Evolutionary conservation across 2,888 invertebrate genomes (phyloP), one percentile per base, ranked within the genome.

Genomic region (Brenthis daphne): DNA sequence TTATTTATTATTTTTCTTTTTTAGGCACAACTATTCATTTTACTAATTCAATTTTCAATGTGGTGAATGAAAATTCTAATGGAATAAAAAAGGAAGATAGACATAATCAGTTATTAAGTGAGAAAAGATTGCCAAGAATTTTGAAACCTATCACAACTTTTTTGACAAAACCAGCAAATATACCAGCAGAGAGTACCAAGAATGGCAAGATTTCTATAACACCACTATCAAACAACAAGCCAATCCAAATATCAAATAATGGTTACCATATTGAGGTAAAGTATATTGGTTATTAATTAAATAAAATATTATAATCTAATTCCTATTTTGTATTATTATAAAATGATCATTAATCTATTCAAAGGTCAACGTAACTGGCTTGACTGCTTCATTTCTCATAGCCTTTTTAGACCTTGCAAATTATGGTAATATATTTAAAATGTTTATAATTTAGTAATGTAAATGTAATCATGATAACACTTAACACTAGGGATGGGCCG

Each of bases 21-120:
- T 33, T 70, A 90, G 90, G 73, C 16, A 85, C 82, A 73, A 78
- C 78, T 66, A 75, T 80, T 16, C 82, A 83, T 74, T 20, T 48
- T 37, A 50, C 29, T 51, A 87, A 87, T 78, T 79, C 87, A 4
- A 87, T 84, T 73, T 91, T 86, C 67, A 90, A 90, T 80, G 87
- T 92, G n/a, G 85, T 88, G 0, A 92, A 92, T 80, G 92, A 92
- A 76, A 85, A 89, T 67, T 75, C 75, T 4, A 77, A 77, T 68
- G 37, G 67, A 58, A 54, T 58, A 14, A 77, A 74, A 65, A 79
- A 76, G 16, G 79, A 81, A 50, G 85, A 85, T 20, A 83, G 76
- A 29, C 80, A 82, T 82, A 80, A 84, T 13, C 82, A 84, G 57
- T 74, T 87, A 54, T 76, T 84, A 64, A 74, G 85, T 16, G 85